Evolutionary conservation across 2,797 vertebrate species (phyloP).

Genomic region (Merluccius polli): DNA sequence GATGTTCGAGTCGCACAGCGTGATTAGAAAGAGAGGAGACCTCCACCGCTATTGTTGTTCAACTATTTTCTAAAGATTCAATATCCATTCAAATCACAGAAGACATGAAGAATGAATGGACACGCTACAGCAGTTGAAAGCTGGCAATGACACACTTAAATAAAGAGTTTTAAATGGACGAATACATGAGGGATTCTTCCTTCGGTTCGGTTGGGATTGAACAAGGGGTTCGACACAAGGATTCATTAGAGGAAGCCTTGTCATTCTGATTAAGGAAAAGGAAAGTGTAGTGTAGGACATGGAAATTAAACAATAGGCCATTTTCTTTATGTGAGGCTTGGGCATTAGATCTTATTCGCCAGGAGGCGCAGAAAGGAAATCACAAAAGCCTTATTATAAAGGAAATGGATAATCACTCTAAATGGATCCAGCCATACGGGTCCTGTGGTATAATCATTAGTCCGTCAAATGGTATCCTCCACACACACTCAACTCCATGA

Average conservation of each 20-base stretch:
- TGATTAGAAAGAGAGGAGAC: not conserved
- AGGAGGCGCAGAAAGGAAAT: slow-evolving; percentile 38
- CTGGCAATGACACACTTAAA: no score
- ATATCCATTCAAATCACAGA: not conserved
- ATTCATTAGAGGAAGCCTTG: not conserved
- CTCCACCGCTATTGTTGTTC: not conserved
- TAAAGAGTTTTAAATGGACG: not conserved
- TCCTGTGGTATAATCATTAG: slow-evolving; percentile 41
- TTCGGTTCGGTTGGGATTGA: not conserved
- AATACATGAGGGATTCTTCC: not conserved
- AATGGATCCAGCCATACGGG: slow-evolving; percentile 57
- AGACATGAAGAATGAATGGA: not conserved
- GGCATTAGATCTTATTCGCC: not conserved
- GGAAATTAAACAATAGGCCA: not conserved
- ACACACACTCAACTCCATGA: slow-evolving; percentile 52
- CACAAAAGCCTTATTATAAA: slow-evolving; percentile 57
- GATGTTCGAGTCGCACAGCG: not conserved
- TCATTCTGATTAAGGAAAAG: not conserved
- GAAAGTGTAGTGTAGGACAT: not conserved
- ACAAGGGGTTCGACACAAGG: not conserved
- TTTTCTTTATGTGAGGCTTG: not conserved
- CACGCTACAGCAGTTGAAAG: not conserved
- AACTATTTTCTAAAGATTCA: not conserved
- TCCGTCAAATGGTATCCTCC: slow-evolving; percentile 38
- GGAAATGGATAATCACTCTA: slow-evolving; percentile 53